Conservation (phyloP, 2,113 vertebrate species). For the Hyperopisus bebe region DNA sequence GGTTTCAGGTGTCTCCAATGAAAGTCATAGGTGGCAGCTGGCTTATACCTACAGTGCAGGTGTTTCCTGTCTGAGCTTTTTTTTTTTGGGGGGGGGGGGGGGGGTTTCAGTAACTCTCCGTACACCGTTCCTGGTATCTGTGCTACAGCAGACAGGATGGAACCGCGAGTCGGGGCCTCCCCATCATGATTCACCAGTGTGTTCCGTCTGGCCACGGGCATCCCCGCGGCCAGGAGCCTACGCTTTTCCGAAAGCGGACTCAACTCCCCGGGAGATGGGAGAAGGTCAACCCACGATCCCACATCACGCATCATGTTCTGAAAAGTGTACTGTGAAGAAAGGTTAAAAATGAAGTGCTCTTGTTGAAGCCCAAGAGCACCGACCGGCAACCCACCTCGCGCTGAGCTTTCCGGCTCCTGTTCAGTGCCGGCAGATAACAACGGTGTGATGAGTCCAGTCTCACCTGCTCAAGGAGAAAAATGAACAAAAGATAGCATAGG, state of each 20-base stretch:
- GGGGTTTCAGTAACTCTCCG: background rate
- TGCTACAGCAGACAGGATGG: background rate
- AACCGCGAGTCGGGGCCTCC: background rate
- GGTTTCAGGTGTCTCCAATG: background rate
- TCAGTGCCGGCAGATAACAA: background rate
- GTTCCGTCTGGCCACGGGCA: background rate
- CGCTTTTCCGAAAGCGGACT: background rate
- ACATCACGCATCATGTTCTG: background rate
- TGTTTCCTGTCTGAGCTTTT: slow-evolving; percentile 15
- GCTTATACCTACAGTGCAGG: background rate
- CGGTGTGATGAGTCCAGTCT: background rate
- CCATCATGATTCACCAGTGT: background rate
- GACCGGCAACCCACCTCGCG: background rate
- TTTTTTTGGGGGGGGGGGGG: no score
- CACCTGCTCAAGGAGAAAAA: background rate
- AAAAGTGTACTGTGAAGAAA: background rate
- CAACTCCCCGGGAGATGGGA: background rate
- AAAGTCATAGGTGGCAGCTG: background rate
- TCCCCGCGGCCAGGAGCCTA: background rate
- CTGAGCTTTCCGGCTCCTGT: background rate
- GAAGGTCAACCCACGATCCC: background rate
- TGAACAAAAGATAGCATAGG: background rate
- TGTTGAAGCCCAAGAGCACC: background rate
- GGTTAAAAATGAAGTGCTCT: background rate
- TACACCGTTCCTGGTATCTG: background rate